Conservation (phyloP, 2,113 vertebrate species). For the Serilophus lunatus region DNA sequence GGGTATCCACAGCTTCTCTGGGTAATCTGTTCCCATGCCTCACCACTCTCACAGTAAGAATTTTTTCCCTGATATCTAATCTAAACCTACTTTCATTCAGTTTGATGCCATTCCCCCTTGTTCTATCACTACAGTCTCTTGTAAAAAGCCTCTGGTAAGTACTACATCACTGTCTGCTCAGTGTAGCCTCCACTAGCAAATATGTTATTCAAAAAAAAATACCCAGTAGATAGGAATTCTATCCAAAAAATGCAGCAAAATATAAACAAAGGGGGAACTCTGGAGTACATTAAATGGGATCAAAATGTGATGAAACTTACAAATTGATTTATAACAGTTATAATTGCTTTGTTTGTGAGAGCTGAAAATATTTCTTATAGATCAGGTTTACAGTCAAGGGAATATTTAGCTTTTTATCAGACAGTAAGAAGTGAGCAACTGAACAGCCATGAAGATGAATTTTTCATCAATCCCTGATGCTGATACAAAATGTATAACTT, state of each 20-base stretch:
- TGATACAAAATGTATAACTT: not conserved
- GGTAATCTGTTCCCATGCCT: not conserved
- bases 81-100: not conserved
- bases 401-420: not conserved
- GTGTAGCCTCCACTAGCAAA: not conserved
- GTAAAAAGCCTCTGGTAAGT: not conserved
- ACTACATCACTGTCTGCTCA: not conserved
- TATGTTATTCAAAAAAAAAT: not conserved
- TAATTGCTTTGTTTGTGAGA: not conserved
- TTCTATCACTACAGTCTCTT: rapidly evolving
- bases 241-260: not conserved
- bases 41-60: not conserved
- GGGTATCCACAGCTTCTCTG: not conserved
- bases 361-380: not conserved
- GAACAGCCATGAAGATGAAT: not conserved
- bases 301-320: not conserved
- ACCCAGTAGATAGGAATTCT: not conserved
- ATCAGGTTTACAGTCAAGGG: not conserved
- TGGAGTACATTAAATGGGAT: not conserved
- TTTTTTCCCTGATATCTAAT: not conserved
- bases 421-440: not conserved
- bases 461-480: not conserved
- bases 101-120: not conserved
- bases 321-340: not conserved
- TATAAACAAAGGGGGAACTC: not conserved